These are phyloP conservation scores for Dermochelys coriacea DNA, from an alignment of 2,797 vertebrate genomes.

Conservation along the genomic window DNA sequence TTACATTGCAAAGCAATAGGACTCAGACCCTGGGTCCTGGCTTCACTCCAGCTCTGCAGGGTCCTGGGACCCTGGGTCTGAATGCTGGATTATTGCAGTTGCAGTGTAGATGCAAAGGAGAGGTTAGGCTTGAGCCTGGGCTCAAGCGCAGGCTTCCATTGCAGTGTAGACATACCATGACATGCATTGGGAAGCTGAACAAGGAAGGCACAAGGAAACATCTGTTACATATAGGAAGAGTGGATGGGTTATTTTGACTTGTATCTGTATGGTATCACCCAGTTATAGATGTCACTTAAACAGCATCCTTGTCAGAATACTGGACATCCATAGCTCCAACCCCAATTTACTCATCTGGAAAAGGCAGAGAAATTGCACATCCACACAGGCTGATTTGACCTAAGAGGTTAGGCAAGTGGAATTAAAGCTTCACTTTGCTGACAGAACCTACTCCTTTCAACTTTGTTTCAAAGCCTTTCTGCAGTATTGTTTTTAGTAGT, in stretches of 20 bases:
- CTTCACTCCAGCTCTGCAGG: not conserved
- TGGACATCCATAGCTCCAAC: fast-evolving
- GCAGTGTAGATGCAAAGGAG: not conserved
- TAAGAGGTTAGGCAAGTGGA: not conserved
- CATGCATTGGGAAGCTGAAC: not conserved
- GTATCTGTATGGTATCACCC: not conserved
- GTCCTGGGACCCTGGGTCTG: not conserved
- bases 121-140: not conserved
- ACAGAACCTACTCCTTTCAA: not conserved
- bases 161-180: not conserved
- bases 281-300: not conserved
- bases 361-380: not conserved
- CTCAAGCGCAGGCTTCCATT: not conserved
- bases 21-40: not conserved
- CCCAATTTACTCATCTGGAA: not conserved
- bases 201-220: not conserved
- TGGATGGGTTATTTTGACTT: not conserved
- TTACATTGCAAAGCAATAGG: not conserved
- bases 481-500: not conserved
- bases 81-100: not conserved
- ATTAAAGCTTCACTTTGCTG: not conserved
- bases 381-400: not conserved
- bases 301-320: fast-evolving
- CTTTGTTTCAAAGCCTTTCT: constrained; percentile 15
- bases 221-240: not conserved